phyloP scores from a whole-genome alignment of 2,113 vertebrate species.

The Mus musculus region DNA sequence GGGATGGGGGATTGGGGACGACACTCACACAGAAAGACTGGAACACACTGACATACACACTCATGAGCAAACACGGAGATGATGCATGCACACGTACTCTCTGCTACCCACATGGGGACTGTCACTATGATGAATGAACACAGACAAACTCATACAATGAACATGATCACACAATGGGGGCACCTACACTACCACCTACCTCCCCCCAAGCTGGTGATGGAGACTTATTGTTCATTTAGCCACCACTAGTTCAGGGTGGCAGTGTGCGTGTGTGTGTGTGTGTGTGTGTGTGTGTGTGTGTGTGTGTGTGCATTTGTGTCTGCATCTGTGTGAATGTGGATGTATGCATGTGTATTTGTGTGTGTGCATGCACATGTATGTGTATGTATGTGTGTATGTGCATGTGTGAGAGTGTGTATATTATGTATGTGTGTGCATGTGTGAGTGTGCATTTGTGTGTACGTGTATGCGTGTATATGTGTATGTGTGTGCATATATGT shows the following conservation, averaged over 20 bases:
- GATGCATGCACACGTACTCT: neutral
- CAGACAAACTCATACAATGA: slow-evolving; percentile 20
- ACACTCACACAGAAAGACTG: slow-evolving; percentile 81
- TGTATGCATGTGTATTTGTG: neutral
- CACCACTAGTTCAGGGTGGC: neutral
- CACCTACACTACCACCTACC: neutral
- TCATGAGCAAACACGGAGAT: slow-evolving; percentile 67
- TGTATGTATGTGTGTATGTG: neutral
- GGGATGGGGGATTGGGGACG: slow-evolving; percentile 80
- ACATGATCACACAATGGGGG: neutral
- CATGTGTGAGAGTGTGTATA: neutral
- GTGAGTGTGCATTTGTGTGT: neutral
- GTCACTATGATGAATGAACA: slow-evolving; percentile 57
- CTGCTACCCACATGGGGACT: neutral
- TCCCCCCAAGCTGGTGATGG: neutral
- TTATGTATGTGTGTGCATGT: neutral
- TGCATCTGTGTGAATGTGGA: neutral
- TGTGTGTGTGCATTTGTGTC: neutral
- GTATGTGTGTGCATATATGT: neutral
- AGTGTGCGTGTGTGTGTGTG: neutral
- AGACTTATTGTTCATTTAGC: slow-evolving; percentile 40
- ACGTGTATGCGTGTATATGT: too few species aligned
- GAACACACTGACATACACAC: slow-evolving; percentile 78
- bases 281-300: neutral
- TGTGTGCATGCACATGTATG: neutral